phyloP scores from a whole-genome alignment of 1,140 invertebrate species.

The Nilaparvata lugens region DNA sequence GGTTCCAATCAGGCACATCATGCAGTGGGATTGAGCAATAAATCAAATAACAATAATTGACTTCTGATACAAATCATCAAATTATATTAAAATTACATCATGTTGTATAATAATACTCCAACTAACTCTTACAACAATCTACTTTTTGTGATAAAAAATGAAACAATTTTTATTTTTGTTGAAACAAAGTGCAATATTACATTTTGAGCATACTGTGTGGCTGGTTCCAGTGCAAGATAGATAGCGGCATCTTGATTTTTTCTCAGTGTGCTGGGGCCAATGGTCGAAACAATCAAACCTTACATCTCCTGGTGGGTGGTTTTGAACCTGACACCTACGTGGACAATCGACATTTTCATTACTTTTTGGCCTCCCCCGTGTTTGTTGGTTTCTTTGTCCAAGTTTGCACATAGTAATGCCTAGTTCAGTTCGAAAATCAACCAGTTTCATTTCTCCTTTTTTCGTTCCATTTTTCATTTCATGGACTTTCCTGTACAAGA shows the following conservation, averaged over 20 bases:
- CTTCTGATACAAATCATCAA: too few species aligned
- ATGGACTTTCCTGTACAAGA: conserved; percentile 23
- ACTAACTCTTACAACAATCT: too few species aligned
- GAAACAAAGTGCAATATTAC: too few species aligned
- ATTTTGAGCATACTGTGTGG: too few species aligned
- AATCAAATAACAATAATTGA: too few species aligned
- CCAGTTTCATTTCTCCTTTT: not conserved
- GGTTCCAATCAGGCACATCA: not conserved
- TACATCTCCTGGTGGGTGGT: not conserved
- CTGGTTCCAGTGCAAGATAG: too few species aligned
- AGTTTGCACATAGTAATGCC: not conserved
- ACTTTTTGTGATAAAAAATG: too few species aligned
- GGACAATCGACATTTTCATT: not conserved
- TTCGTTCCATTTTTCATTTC: not conserved
- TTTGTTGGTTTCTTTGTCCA: not conserved
- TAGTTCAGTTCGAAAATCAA: not conserved
- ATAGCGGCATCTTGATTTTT: not conserved
- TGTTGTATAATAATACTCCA: too few species aligned
- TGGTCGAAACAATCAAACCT: not conserved
- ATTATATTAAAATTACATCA: too few species aligned
- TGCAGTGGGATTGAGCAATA: too few species aligned
- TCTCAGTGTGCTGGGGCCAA: not conserved
- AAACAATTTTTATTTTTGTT: too few species aligned
- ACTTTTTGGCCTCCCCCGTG: not conserved
- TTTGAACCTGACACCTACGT: not conserved